Conservation (phyloP, 2,113 vertebrate species). For the Sitta europaea region DNA sequence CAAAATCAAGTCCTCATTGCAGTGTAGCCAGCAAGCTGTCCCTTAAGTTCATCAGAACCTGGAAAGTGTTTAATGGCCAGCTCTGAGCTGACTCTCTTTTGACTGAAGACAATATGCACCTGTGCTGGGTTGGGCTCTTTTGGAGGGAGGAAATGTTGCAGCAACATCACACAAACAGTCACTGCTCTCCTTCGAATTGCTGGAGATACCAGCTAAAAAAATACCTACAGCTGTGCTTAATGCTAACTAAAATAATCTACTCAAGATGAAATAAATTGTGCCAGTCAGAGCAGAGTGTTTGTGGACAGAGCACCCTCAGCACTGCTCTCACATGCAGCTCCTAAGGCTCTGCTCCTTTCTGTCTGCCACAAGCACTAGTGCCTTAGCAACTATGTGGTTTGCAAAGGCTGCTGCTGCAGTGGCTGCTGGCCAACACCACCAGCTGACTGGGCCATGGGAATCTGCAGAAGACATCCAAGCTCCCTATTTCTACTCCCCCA, state of each 20-base stretch:
- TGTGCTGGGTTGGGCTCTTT: background rate
- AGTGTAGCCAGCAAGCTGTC: background rate
- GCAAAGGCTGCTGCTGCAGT: background rate
- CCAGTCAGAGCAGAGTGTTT: background rate
- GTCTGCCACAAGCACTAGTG: background rate
- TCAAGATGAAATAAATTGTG: background rate
- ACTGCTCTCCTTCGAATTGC: background rate
- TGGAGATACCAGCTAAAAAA: background rate
- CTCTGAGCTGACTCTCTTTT: background rate
- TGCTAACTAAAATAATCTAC: background rate
- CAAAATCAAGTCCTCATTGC: background rate
- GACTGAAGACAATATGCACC: background rate
- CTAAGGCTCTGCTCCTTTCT: background rate
- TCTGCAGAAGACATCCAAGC: background rate
- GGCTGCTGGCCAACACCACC: background rate
- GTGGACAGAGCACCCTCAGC: background rate
- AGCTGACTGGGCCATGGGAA: background rate
- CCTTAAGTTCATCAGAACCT: background rate
- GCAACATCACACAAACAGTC: background rate
- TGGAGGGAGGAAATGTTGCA: background rate
- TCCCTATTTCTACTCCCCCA: background rate
- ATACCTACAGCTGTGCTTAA: background rate
- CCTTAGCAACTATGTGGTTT: background rate
- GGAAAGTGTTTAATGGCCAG: background rate
- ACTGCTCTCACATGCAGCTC: background rate